A percentile compares a stretch with the other conserved stretches of the same genome.
Conservation (phyloP, 92 coral and sea anemone genomes). For the Zoanthus gigantus region DNA sequence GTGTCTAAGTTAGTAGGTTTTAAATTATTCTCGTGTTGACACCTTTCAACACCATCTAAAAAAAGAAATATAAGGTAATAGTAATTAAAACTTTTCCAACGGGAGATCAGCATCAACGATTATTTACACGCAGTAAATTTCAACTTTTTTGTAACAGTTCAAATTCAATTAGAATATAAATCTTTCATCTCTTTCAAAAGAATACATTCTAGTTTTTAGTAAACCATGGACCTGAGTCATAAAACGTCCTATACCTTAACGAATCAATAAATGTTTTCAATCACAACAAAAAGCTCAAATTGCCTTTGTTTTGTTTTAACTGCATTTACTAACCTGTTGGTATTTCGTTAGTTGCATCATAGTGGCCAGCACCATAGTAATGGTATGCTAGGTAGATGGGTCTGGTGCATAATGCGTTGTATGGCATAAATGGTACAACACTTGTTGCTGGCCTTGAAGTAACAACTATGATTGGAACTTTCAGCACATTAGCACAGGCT, state of each 20-base stretch:
- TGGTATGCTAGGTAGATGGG: too few species aligned
- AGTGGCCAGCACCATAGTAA: too few species aligned
- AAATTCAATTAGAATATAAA: background rate
- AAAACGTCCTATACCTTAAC: background rate
- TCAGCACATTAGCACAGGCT: conserved; percentile 55
- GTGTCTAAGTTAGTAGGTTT: background rate
- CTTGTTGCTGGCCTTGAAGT: background rate
- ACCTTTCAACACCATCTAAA: background rate
- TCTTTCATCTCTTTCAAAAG: background rate
- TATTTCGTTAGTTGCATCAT: background rate
- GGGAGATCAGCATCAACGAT: background rate
- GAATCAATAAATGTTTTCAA: too few species aligned
- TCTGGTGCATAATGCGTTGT: too few species aligned
- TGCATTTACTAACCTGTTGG: background rate
- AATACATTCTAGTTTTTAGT: background rate
- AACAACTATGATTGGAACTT: conserved; percentile 42
- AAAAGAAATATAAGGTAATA: background rate
- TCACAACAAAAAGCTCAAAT: background rate
- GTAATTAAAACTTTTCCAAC: background rate
- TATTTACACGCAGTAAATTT: background rate
- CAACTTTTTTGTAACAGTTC: background rate
- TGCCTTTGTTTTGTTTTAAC: background rate
- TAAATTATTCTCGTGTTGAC: background rate
- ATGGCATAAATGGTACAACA: too few species aligned
- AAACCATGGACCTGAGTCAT: background rate